phyloP scores from a whole-genome alignment of 2,113 vertebrate species.

The Anoplopoma fimbria region DNA sequence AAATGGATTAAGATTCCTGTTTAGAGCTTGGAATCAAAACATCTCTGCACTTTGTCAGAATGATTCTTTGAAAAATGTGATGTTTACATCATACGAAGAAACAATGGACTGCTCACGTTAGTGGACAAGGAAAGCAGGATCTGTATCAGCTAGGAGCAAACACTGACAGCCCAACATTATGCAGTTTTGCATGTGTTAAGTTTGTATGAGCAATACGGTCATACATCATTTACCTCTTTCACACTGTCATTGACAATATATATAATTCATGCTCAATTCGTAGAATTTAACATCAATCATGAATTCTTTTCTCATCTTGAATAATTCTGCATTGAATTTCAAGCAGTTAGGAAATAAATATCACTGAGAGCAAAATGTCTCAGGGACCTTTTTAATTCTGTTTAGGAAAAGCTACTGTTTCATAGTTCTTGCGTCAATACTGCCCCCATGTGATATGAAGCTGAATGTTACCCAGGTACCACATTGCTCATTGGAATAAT shows the following conservation, averaged over 20 bases:
- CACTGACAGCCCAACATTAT: background rate
- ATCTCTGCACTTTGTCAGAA: slow-evolving; percentile 2
- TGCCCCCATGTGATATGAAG: slow-evolving; percentile 77
- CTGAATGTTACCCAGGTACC: slow-evolving; percentile 11
- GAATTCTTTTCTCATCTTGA: slow-evolving; percentile 33
- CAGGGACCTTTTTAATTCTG: slow-evolving; percentile 16
- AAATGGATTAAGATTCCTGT: slow-evolving; percentile 19
- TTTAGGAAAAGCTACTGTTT: background rate
- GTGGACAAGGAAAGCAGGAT: background rate
- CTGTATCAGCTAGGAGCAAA: slow-evolving; percentile 2
- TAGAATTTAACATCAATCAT: slow-evolving; percentile 37
- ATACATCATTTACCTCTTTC: slow-evolving; percentile 32
- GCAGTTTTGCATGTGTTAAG: slow-evolving; percentile 27
- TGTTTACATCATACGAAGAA: slow-evolving; percentile 27
- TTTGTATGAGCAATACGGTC: slow-evolving; percentile 11
- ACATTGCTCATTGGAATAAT: background rate
- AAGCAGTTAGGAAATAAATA: slow-evolving; percentile 38
- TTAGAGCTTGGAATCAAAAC: slow-evolving; percentile 43
- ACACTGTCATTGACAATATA: slow-evolving; percentile 15
- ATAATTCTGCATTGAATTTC: slow-evolving; percentile 49
- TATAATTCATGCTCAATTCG: slow-evolving; percentile 40
- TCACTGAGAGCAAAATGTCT: slow-evolving; percentile 35
- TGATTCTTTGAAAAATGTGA: background rate
- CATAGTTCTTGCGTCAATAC: slow-evolving; percentile 76
- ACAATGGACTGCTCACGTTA: background rate